A percentile compares a stretch with the other conserved stretches of the same genome.
Evolutionary conservation across 2,888 invertebrate genomes (phyloP).

Genomic region (Drosophila paranaensis): DNA sequence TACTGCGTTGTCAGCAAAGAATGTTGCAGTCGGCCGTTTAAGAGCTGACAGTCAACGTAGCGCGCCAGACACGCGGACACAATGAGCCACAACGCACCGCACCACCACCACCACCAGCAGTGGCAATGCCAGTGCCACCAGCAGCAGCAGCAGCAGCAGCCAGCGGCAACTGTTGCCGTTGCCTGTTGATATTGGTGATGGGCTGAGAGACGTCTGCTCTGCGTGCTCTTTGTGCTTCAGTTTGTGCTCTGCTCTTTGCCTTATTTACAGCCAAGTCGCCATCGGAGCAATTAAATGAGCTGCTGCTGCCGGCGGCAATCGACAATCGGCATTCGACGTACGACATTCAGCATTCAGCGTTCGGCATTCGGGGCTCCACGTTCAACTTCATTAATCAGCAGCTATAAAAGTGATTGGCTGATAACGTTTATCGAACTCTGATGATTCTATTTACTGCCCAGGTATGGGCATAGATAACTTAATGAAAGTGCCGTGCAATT

Average conservation of each 20-base stretch:
- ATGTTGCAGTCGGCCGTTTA: constrained; percentile 81
- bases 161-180: constrained; percentile 53
- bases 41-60: constrained; percentile 60
- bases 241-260: constrained; percentile 40
- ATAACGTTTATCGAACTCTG: constrained; percentile 73
- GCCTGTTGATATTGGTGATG: constrained; percentile 21
- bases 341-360: not conserved
- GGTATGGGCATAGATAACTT: constrained; percentile 60
- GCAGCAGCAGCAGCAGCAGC: constrained; percentile 20
- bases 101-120: constrained; percentile 3
- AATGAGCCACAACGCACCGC: constrained; percentile 48
- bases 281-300: constrained; percentile 73
- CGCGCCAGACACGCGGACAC: constrained; percentile 47
- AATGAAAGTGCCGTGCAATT: constrained; percentile 64
- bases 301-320: constrained; percentile 60
- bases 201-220: constrained; percentile 19
- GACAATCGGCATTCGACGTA: constrained; percentile 1
- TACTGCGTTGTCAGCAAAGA: constrained; percentile 84
- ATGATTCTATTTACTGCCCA: constrained; percentile 73
- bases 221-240: constrained; percentile 47
- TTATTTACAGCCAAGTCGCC: constrained; percentile 67
- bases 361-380: constrained; percentile 40
- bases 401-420: constrained; percentile 77
- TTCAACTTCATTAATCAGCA: constrained; percentile 73
- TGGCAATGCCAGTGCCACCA: not conserved